Conservation (phyloP, 2,113 vertebrate species). For the Raja brachyura region DNA sequence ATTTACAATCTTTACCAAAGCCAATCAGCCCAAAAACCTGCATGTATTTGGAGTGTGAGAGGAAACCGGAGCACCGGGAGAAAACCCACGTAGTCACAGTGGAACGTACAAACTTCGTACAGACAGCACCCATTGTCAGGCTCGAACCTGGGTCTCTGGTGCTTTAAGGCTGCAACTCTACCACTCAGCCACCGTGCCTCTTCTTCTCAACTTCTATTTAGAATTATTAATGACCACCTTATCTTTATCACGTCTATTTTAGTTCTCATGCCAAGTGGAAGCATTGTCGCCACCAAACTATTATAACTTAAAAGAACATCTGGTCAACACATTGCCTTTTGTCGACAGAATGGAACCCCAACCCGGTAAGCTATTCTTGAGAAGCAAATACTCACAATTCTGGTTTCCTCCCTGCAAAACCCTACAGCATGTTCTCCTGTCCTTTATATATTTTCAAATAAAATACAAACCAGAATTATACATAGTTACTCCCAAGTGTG, state of each 20-base stretch:
- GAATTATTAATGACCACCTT: background rate
- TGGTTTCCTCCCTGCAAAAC: background rate
- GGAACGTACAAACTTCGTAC: no score
- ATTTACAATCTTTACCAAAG: no score
- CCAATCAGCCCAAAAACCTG: no score
- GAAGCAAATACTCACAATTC: background rate
- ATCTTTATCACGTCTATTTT: background rate
- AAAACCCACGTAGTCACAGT: no score
- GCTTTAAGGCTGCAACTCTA: no score
- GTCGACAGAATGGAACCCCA: background rate
- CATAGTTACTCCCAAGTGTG: background rate
- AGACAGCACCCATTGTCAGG: no score
- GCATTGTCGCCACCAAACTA: background rate
- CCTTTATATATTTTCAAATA: background rate
- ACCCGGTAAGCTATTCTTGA: background rate
- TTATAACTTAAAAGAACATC: no score
- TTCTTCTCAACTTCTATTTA: background rate
- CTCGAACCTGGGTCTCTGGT: no score
- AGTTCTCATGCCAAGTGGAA: background rate
- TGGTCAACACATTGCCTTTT: background rate
- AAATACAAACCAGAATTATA: background rate
- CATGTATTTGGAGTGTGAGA: no score
- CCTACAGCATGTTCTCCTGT: background rate
- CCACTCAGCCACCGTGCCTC: no score
- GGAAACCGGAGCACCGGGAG: no score